Evolutionary conservation across 2,797 vertebrate species (phyloP), one percentile per base, ranked within the genome.

Genomic region (Pipistrellus pipistrellus): DNA sequence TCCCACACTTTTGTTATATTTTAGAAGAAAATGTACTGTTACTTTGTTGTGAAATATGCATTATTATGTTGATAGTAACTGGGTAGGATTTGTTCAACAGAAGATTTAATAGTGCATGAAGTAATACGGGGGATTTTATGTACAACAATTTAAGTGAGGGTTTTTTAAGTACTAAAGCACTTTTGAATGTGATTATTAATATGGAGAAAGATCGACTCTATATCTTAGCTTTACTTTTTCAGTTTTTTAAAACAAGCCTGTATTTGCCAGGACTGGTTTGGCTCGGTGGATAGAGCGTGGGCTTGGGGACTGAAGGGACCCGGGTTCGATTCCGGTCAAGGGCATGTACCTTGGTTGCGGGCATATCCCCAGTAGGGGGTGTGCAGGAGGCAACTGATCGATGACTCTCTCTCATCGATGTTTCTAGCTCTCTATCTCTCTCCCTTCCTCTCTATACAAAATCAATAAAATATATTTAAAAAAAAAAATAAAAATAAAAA

Each of bases 161-260:
- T 20, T 87, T 86, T 92, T 64, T 62, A 83, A 91, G 46, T 15
- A 55, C 25, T 71, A 73, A 71, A 66, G 84, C 64, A 53, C 55
- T 85, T 94, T 44, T 53, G 55, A 75, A 86, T 90, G 25, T 77
- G 41, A 72, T 75, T 91, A 21, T 85, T 88, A 77, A 53, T 86
- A n/a, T 88, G 32, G 64, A 75, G 30, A 94, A 93, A 82, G 75
- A 92, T 55, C 94, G 32, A 82, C 72, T 93, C 62, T 48, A 0
- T 72, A 51, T 32, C 64, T 89, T 89, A 77, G 84, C 27, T 88
- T 93, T 71, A 35, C 48, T 69, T 72, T 66, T 95, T 77, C 38
- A 80, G 9, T 92, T 86, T 89, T 93, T 55, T 87, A 38, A 87
- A 86, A 55, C 13, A 73, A 20, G 5, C 77, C 55, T 77, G 12